These are phyloP conservation scores for Cataglyphis cursor DNA, from an alignment of 2,888 invertebrate species.

Conservation along the genomic window DNA sequence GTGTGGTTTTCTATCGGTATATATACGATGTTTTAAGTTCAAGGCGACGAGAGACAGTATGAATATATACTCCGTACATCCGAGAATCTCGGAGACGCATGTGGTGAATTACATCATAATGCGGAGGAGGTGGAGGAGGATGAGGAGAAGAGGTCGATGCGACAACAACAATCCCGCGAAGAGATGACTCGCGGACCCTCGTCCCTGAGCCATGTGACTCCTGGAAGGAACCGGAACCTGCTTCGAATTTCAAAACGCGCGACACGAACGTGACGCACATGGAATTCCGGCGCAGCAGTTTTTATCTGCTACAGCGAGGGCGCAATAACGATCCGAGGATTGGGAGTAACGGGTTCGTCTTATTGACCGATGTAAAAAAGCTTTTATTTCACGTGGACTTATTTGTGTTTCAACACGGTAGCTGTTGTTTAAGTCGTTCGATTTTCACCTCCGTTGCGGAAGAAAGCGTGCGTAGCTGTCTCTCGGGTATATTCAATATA, in stretches of 20 bases:
- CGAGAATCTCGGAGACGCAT: slow-evolving; percentile 32
- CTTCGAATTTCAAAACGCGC: slow-evolving; percentile 77
- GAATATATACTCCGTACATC: background rate
- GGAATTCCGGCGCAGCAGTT: slow-evolving; percentile 56
- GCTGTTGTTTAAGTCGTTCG: slow-evolving; percentile 14
- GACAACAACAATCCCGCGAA: slow-evolving; percentile 66
- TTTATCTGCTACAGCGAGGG: slow-evolving; percentile 31
- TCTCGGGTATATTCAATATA: slow-evolving; percentile 14
- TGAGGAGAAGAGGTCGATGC: slow-evolving; percentile 13
- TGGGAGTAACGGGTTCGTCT: background rate
- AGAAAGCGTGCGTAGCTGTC: slow-evolving; percentile 17
- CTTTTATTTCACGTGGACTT: background rate
- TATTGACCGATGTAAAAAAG: slow-evolving; percentile 5
- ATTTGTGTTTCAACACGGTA: slow-evolving; percentile 24
- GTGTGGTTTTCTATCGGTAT: slow-evolving; percentile 32
- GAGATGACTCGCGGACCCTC: slow-evolving; percentile 31
- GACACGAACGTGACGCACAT: slow-evolving; percentile 67
- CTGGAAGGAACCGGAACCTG: slow-evolving; percentile 63
- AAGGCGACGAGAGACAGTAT: slow-evolving; percentile 39
- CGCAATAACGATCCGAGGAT: slow-evolving; percentile 9
- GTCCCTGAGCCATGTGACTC: slow-evolving; percentile 41
- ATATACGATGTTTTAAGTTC: slow-evolving; percentile 48
- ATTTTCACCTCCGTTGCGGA: slow-evolving; percentile 35
- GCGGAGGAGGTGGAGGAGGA: background rate
- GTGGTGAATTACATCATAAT: slow-evolving; percentile 50